Conservation (phyloP, 2,113 vertebrate genomes). For the Lanius collurio region DNA sequence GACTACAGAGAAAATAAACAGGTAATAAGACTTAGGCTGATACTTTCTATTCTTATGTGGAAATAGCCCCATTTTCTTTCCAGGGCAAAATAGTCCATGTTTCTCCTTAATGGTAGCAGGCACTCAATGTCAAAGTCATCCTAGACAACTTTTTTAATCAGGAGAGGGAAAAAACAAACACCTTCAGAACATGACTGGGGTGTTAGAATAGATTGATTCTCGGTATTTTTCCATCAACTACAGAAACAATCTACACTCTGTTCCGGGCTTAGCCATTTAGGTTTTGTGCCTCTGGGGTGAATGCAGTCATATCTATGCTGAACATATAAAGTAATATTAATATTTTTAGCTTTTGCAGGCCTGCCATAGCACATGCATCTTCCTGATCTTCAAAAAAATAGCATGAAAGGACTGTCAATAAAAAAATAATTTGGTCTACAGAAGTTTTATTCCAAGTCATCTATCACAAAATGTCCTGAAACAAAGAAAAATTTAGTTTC, state of each 20-base stretch:
- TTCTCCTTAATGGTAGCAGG: background rate
- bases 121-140: background rate
- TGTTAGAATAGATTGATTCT: background rate
- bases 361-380: background rate
- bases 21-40: background rate
- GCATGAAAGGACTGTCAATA: background rate
- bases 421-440: background rate
- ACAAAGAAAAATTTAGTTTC: background rate
- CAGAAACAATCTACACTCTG: background rate
- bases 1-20: background rate
- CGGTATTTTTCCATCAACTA: background rate
- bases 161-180: background rate
- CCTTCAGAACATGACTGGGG: background rate
- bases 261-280: background rate
- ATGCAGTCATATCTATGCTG: background rate
- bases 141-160: background rate
- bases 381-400: background rate
- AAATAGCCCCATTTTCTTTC: background rate
- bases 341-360: background rate
- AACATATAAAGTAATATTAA: background rate
- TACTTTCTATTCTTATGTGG: background rate
- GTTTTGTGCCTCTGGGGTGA: background rate
- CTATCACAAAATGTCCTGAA: background rate
- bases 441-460: background rate
- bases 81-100: background rate